Conservation (phyloP, 92 coral and sea anemone genomes). For the Virgularia gustaviana region DNA sequence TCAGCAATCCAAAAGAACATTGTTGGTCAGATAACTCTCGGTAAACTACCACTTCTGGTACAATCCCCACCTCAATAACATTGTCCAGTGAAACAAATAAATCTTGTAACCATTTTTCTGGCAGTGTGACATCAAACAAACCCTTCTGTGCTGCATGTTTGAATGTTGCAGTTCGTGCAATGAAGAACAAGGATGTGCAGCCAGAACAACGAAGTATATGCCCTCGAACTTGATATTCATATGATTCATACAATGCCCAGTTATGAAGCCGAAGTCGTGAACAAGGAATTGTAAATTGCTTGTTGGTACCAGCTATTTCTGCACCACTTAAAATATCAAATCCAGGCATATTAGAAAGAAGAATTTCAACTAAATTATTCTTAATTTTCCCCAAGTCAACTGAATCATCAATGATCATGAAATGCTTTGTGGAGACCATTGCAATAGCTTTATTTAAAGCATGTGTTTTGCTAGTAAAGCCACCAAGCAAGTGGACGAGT, state of each 20-base stretch:
- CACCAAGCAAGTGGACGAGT: neutral
- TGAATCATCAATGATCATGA: slow-evolving; percentile 27
- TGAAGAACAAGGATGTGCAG: slow-evolving; percentile 2
- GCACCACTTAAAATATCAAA: slow-evolving; percentile 33
- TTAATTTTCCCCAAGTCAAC: neutral
- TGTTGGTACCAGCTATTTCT: neutral
- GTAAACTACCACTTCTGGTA: slow-evolving; percentile 6
- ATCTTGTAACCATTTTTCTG: slow-evolving; percentile 19
- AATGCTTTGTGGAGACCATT: slow-evolving; percentile 12
- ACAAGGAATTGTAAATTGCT: slow-evolving; percentile 3
- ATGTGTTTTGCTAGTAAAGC: slow-evolving; percentile 1
- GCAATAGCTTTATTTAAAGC: slow-evolving; percentile 10
- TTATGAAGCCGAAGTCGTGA: slow-evolving; percentile 5
- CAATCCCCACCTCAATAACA: slow-evolving; percentile 6
- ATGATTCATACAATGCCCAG: slow-evolving; percentile 22
- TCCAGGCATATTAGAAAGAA: slow-evolving; percentile 21
- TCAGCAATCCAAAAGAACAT: neutral
- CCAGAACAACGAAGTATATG: slow-evolving; percentile 13
- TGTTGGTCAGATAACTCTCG: neutral
- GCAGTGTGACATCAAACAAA: slow-evolving; percentile 13
- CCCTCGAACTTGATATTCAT: slow-evolving; percentile 11
- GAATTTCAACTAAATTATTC: slow-evolving; percentile 1
- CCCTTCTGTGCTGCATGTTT: neutral
- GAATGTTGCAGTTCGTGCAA: slow-evolving; percentile 17
- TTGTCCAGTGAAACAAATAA: neutral